Evolutionary conservation across 2,797 vertebrate species (phyloP).

Genomic region (Meriones psammophilus): DNA sequence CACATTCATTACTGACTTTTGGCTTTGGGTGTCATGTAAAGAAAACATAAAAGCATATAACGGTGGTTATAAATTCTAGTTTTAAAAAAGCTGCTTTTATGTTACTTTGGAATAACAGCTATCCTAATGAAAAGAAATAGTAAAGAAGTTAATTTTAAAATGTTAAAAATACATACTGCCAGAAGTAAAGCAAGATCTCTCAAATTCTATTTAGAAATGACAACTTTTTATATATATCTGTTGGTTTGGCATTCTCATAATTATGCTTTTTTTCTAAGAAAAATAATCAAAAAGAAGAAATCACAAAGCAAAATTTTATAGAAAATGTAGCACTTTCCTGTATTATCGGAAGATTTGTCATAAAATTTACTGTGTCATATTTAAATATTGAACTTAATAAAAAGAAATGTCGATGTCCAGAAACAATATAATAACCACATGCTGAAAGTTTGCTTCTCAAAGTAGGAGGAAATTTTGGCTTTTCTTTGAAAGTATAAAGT

Average conservation of each 20-base stretch:
- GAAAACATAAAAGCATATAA: constrained; percentile 73
- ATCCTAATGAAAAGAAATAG: constrained; percentile 56
- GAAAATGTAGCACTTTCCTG: constrained; percentile 48
- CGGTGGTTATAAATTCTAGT: constrained; percentile 59
- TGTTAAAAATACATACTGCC: background rate
- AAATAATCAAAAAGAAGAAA: constrained; percentile 37
- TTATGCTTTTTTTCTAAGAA: background rate
- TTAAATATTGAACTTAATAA: constrained; percentile 46
- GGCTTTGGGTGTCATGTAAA: constrained; percentile 68
- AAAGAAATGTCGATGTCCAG: constrained; percentile 37
- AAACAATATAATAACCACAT: background rate
- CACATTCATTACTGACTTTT: constrained; percentile 76
- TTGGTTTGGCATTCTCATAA: constrained; percentile 51
- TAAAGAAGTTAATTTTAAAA: constrained; percentile 45
- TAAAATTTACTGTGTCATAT: background rate
- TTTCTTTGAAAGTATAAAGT: background rate
- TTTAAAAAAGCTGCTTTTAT: constrained; percentile 42
- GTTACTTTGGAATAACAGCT: constrained; percentile 42
- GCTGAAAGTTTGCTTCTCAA: background rate
- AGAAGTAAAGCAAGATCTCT: constrained; percentile 51
- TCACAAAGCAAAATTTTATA: constrained; percentile 59
- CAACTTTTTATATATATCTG: background rate
- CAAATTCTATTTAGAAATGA: constrained; percentile 54
- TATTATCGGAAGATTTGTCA: constrained; percentile 47
- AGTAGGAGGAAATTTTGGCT: background rate